Base-by-base conservation (phyloP, 2,888 invertebrate genomes). In the Hanleya hanleyi region DNA sequence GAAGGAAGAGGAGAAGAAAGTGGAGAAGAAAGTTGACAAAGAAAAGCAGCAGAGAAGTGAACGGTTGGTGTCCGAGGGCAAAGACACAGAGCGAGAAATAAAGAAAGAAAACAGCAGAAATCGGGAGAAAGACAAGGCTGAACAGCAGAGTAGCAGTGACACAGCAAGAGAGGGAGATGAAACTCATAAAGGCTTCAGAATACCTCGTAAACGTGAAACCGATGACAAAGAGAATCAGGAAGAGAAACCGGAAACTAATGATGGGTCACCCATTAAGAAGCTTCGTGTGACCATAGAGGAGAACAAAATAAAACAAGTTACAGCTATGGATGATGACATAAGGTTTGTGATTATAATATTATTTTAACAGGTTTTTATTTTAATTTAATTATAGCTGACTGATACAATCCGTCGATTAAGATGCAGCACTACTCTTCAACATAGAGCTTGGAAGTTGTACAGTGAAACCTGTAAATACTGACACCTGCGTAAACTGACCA, bases 231-330 rank as follows among this genome's bases (percentile, higher is more conserved):
- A 26, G 32, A 38, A n/a, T 41, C 38, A 41, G 29, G 29, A 33
- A 33, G 47, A 41, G 41, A 67, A 29, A 67, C 22, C 94, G 81
- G 85, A 92, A 0, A 71, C 91, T 0, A n/a, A n/a, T n/a, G 94
- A 94, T 76, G 89, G 88, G 41, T 80, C 89, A 29, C 85, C 89
- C 22, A 79, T 87, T 77, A 91, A 94, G 91, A 95, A 95, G 88
- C 93, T 92, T 22, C 12, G 22, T 22, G 7, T 7, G 7, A 9
- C 41, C 41, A 41, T 9, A 12, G 41, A 41, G 18, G 41, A 41
- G 18, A 41, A 41, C 9, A 9, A 9, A 41, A 41, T 12, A 18
- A 41, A 41, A 41, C 9, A 41, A 41, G 18, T 41, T 18, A 41
- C 47, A 2, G 47, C 47, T 47, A 47, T 47, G 4, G 57, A 57